Percentiles rank a stretch among this genome's conserved stretches.
Conservation (phyloP, 1,140 invertebrate species). For the Geopemphigus sp. region DNA sequence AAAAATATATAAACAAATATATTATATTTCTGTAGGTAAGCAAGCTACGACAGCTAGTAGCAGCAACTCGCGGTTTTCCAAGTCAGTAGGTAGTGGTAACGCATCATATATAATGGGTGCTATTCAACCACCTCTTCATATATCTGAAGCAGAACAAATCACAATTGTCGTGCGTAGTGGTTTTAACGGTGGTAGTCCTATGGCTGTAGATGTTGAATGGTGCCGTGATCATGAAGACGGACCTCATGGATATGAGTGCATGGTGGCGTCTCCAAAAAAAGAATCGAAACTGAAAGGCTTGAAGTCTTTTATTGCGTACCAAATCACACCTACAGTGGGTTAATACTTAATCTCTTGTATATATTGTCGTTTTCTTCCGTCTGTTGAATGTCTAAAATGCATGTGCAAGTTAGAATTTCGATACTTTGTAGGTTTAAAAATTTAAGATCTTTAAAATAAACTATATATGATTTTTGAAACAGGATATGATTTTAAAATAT, state of each 20-base stretch:
- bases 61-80: conserved; percentile 74
- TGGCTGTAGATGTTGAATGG: conserved; percentile 70
- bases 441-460: no score
- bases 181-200: background rate
- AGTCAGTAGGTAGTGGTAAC: conserved; percentile 80
- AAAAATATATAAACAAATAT: no score
- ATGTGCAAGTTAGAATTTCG: no score
- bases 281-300: conserved; percentile 95
- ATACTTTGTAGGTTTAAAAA: no score
- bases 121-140: conserved; percentile 61
- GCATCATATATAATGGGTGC: conserved; percentile 77
- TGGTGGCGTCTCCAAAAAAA: conserved; percentile 92
- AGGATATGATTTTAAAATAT: no score
- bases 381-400: background rate
- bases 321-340: conserved; percentile 83
- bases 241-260: conserved; percentile 70
- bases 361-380: background rate
- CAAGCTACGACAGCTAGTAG: background rate
- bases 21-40: background rate
- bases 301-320: conserved; percentile 96
- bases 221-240: conserved; percentile 55
- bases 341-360: background rate
- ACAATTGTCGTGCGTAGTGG: conserved; percentile 64
- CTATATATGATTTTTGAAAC: no score
- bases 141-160: conserved; percentile 75